phyloP scores from a whole-genome alignment of 2,113 vertebrate genomes.

The Hippocampus zosterae region DNA sequence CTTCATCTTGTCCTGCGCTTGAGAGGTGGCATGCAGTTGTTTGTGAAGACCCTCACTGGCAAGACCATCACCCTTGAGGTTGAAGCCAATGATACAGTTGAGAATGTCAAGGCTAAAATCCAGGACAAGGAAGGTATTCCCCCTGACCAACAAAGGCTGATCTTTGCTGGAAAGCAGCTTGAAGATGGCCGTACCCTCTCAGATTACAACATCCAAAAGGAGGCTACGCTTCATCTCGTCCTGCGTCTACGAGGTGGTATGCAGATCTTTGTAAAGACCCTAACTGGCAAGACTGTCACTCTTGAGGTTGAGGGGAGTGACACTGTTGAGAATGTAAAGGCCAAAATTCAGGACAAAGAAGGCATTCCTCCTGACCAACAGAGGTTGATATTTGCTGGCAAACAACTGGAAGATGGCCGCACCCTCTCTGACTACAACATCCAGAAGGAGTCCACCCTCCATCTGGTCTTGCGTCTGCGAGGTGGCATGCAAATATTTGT shows the following conservation, averaged over 20 bases:
- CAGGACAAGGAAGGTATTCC: background rate
- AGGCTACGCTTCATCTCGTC: background rate
- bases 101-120: background rate
- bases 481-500: conserved; percentile 6
- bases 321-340: background rate
- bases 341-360: conserved; percentile 6
- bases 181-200: background rate
- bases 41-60: no score
- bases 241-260: background rate
- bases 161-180: background rate
- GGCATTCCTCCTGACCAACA: conserved; percentile 1
- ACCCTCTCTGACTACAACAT: background rate
- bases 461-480: background rate
- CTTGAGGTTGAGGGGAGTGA: background rate
- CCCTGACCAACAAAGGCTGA: background rate
- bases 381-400: background rate
- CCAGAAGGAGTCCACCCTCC: background rate
- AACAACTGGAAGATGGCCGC: background rate
- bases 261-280: conserved; percentile 4
- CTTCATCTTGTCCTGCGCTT: no score
- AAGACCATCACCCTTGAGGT: background rate
- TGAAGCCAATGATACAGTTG: background rate
- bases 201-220: background rate
- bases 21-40: no score
- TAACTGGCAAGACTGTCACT: background rate